Evolutionary conservation across 2,797 vertebrate genomes (phyloP), one percentile per base, ranked within the genome.

Genomic region (Rhinichthys osculus): DNA sequence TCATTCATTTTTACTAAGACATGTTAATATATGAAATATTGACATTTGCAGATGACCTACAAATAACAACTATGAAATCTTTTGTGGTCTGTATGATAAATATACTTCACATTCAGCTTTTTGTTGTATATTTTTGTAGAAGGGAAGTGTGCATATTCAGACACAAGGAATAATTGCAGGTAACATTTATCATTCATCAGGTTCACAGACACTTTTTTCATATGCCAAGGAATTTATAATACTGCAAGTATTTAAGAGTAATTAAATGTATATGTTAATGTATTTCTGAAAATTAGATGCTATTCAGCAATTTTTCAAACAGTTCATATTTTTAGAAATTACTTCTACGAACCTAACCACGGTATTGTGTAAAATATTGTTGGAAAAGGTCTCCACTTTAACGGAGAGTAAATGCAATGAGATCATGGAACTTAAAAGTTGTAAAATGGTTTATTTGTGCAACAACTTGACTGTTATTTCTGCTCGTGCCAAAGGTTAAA

Each of bases 391-490:
- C 42, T 67, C 71, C 21, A 64, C 4, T 35, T 17, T 35, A 47
- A 47, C 3, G 17, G 35, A 11, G 77, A 21, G 10, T 64, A 47
- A 64, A 57, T 81, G 59, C 54, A 66, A 74, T 74, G 33, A 19
- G 19, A 38, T 62, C 17, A 76, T 50, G 14, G 17, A 69, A 47
- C 42, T 30, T 79, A 42, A 74, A 66, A 81, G 21, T 19, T 72
- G 67, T 13, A n/a, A 23, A 50, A 62, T 10, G 7, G 27, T 77
- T 80, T 81, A 54, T 66, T 85, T 78, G 73, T 52, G 69, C 59
- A 82, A 78, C 64, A 87, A 87, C 84, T 85, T 27, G 87, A 90
- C 89, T 90, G 89, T 90, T 90, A 88, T 33, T 84, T 74, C 76
- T 74, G 64, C 82, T 82, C 23, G 38, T 71, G 88, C 89, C 89